Evolutionary conservation across 92 coral and sea anemone genomes (phyloP).

Genomic region (Zoanthus gigantus): DNA sequence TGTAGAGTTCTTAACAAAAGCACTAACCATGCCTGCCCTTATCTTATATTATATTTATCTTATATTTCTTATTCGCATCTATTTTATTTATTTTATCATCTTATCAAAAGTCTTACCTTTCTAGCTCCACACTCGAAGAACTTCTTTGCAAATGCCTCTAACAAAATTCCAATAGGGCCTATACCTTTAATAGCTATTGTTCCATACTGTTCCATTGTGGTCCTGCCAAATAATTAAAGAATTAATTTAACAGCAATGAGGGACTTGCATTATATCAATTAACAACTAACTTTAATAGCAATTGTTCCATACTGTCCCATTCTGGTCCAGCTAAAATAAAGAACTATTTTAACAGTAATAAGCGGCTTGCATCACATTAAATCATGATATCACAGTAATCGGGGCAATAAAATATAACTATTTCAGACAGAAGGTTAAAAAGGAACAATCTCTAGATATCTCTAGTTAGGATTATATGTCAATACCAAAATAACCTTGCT

Average conservation of each 20-base stretch:
- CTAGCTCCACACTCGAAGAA: slow-evolving; percentile 85
- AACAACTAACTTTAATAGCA: slow-evolving; percentile 49
- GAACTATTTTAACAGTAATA: background rate
- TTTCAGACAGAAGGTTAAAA: no score
- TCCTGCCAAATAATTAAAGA: slow-evolving; percentile 63
- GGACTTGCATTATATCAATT: no score
- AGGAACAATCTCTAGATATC: no score
- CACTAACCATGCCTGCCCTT: no score
- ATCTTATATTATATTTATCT: no score
- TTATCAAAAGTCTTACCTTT: slow-evolving; percentile 58
- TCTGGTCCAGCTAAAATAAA: slow-evolving; percentile 69
- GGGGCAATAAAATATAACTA: no score
- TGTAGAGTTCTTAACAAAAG: no score
- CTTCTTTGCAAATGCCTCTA: slow-evolving; percentile 75
- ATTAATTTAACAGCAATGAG: background rate
- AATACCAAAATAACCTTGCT: no score
- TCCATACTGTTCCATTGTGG: slow-evolving; percentile 88
- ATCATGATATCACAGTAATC: no score
- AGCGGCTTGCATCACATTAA: no score
- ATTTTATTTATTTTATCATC: background rate
- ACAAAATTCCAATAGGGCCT: slow-evolving; percentile 83
- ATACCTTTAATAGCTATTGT: slow-evolving; percentile 83
- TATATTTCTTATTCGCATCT: no score
- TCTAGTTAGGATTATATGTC: no score
- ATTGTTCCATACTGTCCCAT: slow-evolving; percentile 90